Percentiles rank a stretch among this genome's conserved stretches.
These are phyloP conservation scores for Pungitius pungitius DNA, from an alignment of 2,113 vertebrate genomes.

Conservation along the genomic window DNA sequence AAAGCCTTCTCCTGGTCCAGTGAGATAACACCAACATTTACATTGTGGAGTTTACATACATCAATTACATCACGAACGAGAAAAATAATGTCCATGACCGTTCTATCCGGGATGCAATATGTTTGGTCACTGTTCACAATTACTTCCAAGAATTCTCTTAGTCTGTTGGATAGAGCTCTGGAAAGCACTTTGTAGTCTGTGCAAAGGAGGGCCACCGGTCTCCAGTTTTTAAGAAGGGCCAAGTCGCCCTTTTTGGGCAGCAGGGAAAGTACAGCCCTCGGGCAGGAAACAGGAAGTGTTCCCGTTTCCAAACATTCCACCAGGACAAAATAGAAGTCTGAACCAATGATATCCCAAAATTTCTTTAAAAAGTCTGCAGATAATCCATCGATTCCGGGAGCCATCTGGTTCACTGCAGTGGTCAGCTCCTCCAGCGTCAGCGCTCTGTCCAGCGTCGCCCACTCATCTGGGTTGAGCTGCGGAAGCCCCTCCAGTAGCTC, in stretches of 20 bases:
- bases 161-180: not conserved
- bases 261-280: not conserved
- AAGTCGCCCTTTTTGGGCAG: not conserved
- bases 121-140: not conserved
- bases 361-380: not conserved
- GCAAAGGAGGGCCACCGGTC: not conserved
- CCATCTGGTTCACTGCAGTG: too few species aligned
- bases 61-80: too few species aligned
- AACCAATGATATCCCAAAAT: not conserved
- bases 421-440: too few species aligned
- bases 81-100: not conserved
- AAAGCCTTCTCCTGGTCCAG: too few species aligned
- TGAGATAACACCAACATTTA: too few species aligned
- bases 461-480: too few species aligned
- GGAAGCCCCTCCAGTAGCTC: too few species aligned
- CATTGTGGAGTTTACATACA: too few species aligned
- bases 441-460: too few species aligned
- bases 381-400: too few species aligned
- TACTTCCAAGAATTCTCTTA: not conserved
- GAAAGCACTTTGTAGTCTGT: not conserved
- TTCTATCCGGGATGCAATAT: not conserved
- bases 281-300: conserved; percentile 4
- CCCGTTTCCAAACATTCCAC: not conserved
- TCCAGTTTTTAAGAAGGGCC: not conserved
- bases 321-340: not conserved